Base-by-base conservation (phyloP, 2,888 invertebrate genomes). In the Protophormia terraenovae region DNA sequence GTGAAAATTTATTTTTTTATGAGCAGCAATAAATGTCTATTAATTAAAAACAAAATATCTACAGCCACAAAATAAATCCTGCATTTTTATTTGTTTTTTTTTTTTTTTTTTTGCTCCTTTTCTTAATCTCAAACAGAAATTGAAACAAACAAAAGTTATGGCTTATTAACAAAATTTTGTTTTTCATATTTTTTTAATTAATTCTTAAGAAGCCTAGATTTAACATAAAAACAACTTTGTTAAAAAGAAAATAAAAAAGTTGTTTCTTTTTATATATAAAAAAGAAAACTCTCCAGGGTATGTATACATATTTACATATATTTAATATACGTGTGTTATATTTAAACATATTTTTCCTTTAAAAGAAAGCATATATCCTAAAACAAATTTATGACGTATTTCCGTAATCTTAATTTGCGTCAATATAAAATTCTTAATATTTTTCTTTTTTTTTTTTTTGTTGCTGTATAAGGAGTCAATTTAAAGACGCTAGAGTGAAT, bases 321-420 rank as follows among this genome's bases (percentile, higher is more conserved):
- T n/a, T n/a, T n/a, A n/a, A n/a, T n/a, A n/a, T n/a, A n/a, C n/a
- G n/a, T n/a, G n/a, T n/a, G 12, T 4, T 50, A 10, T 50, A 50
- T 10, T 10, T 12, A 50, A 50, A 12, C 12, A 50, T 22, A 50
- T 22, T 3, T 22, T n/a, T 5, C n/a, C 27, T 27, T 53, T 53
- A 27, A 27, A 24, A 53, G 14, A 27, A 27, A 55, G 3, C 38
- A 12, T 38, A 38, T 38, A 38, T 10, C n/a, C n/a, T 32, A 45
- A 3, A 45, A 45, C 5, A 16, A 53, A n/a, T n/a, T 53, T 12
- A 73, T 64, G 64, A 83, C 47, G 77, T 83, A 72, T 72, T 77
- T 83, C 58, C 58, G 47, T 35, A 72, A 45, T 27, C 24, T 24
- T 41, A 19, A 77, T 76, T 73, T 73, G 67, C 73, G 69, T 72